Evolutionary conservation across 2,113 vertebrate genomes (phyloP).

Genomic region (Gopherus evgoodei): DNA sequence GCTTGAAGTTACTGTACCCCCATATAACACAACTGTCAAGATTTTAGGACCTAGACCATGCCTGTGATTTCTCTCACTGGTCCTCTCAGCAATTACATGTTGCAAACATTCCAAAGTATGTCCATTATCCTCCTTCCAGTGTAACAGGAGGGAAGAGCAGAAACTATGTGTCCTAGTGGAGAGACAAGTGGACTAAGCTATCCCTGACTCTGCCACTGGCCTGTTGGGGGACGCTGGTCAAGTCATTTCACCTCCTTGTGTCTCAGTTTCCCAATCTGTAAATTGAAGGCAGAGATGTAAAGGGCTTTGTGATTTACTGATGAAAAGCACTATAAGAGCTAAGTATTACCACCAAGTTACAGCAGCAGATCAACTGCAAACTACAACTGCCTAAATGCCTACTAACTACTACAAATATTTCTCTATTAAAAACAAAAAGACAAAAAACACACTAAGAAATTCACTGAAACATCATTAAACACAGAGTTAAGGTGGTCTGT

Average conservation of each 20-base stretch:
- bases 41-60: background rate
- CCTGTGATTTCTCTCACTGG: background rate
- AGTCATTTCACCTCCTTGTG: background rate
- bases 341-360: background rate
- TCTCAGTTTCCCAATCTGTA: background rate
- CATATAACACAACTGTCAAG: background rate
- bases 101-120: background rate
- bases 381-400: no score
- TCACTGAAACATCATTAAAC: conserved; percentile 38
- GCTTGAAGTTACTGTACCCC: background rate
- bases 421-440: background rate
- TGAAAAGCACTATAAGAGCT: background rate
- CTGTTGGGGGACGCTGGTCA: background rate
- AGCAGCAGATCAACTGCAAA: background rate
- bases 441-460: background rate
- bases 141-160: background rate
- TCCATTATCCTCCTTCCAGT: background rate
- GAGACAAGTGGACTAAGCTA: background rate
- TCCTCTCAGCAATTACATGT: background rate
- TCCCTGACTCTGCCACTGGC: background rate
- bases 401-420: background rate
- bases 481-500: conserved; percentile 19
- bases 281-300: background rate
- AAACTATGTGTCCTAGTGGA: background rate
- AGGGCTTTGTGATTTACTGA: background rate